phyloP scores from a whole-genome alignment of 2,888 invertebrate genomes.

The Drosophila suboccidentalis region DNA sequence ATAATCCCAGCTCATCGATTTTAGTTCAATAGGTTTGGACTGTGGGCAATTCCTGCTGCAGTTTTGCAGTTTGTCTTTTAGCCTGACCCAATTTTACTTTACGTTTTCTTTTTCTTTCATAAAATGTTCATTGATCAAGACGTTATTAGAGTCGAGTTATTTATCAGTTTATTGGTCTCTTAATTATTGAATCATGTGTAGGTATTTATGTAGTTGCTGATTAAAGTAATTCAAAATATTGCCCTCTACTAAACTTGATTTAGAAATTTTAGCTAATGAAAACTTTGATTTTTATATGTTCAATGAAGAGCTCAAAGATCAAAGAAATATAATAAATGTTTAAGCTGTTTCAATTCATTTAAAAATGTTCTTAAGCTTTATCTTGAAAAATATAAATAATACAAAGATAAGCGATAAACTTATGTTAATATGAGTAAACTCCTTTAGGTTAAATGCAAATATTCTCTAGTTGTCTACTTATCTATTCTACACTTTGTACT shows the following conservation, averaged over 20 bases:
- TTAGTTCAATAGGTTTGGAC: conserved; percentile 19
- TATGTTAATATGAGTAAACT: not conserved
- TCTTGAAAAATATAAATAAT: not conserved
- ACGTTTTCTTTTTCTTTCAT: conserved; percentile 3
- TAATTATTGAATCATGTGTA: conserved; percentile 9
- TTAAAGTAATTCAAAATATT: not conserved
- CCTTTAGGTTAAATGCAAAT: not conserved
- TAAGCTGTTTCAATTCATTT: not conserved
- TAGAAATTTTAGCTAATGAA: not conserved
- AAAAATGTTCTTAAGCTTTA: not conserved
- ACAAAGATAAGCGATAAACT: not conserved
- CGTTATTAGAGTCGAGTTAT: not conserved
- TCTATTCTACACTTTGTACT: not conserved
- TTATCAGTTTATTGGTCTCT: conserved; percentile 38
- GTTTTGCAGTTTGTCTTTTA: not conserved
- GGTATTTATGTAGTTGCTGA: conserved; percentile 21
- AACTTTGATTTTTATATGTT: conserved; percentile 1
- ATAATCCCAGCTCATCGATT: conserved; percentile 16
- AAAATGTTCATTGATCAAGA: conserved; percentile 9
- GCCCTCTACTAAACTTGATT: not conserved
- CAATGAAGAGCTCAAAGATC: not conserved
- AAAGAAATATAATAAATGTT: not conserved
- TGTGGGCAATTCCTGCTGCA: conserved; percentile 39
- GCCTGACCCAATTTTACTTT: conserved; percentile 48
- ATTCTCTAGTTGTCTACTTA: not conserved